phyloP scores from a whole-genome alignment of 1,140 invertebrate species.

The Drosophila nigromelanica region DNA sequence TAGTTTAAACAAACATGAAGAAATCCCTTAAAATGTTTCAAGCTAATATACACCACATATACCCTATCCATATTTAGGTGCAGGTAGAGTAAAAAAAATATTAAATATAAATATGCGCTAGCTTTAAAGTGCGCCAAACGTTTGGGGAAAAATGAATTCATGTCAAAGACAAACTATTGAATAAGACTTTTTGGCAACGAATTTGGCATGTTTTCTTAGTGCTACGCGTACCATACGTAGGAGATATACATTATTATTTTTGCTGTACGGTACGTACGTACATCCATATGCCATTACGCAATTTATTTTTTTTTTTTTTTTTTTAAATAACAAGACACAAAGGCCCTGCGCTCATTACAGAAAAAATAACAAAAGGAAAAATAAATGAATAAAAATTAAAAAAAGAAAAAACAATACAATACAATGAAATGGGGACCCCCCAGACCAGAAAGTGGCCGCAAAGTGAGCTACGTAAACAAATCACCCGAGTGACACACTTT shows the following conservation, averaged over 20 bases:
- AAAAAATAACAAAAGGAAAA: constrained; percentile 2
- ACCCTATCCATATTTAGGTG: not conserved
- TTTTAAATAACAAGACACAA: constrained; percentile 45
- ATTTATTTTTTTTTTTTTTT: constrained; percentile 56
- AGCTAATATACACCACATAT: not conserved
- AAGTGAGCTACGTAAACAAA: constrained; percentile 78
- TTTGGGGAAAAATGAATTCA: constrained; percentile 75
- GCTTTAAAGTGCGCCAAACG: constrained; percentile 67
- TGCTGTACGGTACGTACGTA: constrained; percentile 2
- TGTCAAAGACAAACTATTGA: constrained; percentile 82
- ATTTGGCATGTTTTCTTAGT: constrained; percentile 45
- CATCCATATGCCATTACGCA: constrained; percentile 60
- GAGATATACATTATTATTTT: constrained; percentile 26
- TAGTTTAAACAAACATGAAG: too few species aligned
- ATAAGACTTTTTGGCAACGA: constrained; percentile 77
- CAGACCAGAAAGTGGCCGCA: constrained; percentile 43
- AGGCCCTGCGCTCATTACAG: constrained; percentile 21
- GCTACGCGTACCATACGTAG: constrained; percentile 27
- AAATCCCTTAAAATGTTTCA: too few species aligned
- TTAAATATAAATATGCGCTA: constrained; percentile 51
- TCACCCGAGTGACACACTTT: constrained; percentile 77
- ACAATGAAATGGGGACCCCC: constrained; percentile 21
- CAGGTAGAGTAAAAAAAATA: constrained; percentile 30
- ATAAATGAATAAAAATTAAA: not conserved
- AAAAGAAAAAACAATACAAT: constrained; percentile 31